Base-by-base conservation (phyloP, 2,888 invertebrate genomes). In the Cecidostiba fungosa region DNA sequence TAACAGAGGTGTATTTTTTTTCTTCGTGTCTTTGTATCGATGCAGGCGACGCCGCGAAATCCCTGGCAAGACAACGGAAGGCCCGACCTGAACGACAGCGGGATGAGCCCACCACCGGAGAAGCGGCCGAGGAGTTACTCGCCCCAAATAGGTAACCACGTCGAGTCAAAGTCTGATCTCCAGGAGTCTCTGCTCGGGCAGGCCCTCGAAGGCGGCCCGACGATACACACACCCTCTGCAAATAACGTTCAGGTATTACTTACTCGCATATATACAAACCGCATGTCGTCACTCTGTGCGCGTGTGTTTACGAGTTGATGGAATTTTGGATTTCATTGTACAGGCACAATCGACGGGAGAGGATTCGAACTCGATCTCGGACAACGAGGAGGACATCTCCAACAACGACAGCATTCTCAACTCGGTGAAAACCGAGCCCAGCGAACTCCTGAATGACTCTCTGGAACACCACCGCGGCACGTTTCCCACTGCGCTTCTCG, bases 401-500 rank as follows among this genome's bases (percentile, higher is more conserved):
- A 93, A 93, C 85, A 97, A 97, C 90, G 97, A 97, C 91, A 97
- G 97, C 82, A 97, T 96, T 88, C 95, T 96, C 87, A 97, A 97
- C 90, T 95, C 95, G 87, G 96, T 96, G 89, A 97, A 97, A 94
- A 96, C 96, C 91, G 97, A 97, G 92, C 96, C 96, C 0, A 94
- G 95, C 87, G 97, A 97, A 91, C 93, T 94, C 90, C 92, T 95
- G 89, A 96, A 96, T 91, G 96, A 96, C 83, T 95, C 95, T 79
- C 94, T 95, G 93, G 96, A 96, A 93, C 95, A 95, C 89, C 93
- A 93, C 87, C 94, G 96, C 91, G 95, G 96, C 87, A 96, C 96
- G 91, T 97, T 97, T 94, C 97, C 97, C 43, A 96, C 97, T 90
- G 96, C 96, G 89, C 95, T 97, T 89, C 95, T 97, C 89, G 97